Evolutionary conservation across 2,113 vertebrate genomes (phyloP).

Genomic region (Micromys minutus): DNA sequence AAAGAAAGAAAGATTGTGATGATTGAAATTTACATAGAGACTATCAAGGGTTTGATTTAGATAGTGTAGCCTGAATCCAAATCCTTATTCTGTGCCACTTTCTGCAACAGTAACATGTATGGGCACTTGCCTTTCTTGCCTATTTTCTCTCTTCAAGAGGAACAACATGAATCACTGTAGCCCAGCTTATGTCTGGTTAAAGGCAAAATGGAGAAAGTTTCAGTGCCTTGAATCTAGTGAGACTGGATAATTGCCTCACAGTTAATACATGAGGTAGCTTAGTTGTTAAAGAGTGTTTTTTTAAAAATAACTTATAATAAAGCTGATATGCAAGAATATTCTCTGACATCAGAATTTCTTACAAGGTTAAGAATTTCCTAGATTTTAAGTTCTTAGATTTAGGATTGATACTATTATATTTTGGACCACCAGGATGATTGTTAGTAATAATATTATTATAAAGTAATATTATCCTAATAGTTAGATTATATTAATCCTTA

Average conservation of each 20-base stretch:
- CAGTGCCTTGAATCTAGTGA: background rate
- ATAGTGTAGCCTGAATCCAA: background rate
- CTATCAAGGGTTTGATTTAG: background rate
- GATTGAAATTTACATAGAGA: background rate
- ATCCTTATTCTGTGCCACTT: background rate
- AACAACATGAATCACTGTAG: no score
- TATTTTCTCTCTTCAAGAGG: constrained; percentile 17
- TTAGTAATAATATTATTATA: background rate
- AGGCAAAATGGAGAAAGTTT: background rate
- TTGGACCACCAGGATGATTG: background rate
- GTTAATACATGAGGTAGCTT: background rate
- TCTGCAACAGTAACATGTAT: background rate
- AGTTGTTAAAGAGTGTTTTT: background rate
- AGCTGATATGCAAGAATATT: constrained; percentile 22
- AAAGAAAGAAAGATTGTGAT: background rate
- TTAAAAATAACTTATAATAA: no score
- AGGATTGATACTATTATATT: no score
- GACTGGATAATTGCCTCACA: background rate
- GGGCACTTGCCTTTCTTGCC: background rate
- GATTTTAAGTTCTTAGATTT: background rate
- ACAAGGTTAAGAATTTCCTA: constrained; percentile 1
- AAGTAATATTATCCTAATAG: background rate
- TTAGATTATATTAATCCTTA: background rate
- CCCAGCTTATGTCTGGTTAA: background rate
- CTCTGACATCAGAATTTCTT: background rate